A percentile compares a stretch with the other conserved stretches of the same genome.
Evolutionary conservation across 1,140 invertebrate genomes (phyloP).

Genomic region (Papilio xuthus): DNA sequence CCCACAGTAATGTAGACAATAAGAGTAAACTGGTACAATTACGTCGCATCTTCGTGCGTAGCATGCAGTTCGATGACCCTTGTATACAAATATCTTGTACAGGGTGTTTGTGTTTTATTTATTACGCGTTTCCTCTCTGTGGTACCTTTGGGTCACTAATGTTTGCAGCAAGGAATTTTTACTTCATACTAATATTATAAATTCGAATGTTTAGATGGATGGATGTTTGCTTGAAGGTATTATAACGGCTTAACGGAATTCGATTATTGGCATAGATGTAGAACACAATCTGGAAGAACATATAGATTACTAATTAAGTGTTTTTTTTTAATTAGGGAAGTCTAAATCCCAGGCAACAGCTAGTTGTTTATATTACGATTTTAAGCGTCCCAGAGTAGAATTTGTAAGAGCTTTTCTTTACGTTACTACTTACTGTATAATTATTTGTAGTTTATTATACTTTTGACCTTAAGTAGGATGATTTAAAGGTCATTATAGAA

Average conservation of each 20-base stretch:
- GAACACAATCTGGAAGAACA: too few relatives aligned
- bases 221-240: too few relatives aligned
- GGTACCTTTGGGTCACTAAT: not conserved
- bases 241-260: too few relatives aligned
- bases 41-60: slow-evolving; percentile 30
- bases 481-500: not conserved
- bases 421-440: not conserved
- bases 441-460: not conserved
- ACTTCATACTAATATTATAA: too few relatives aligned
- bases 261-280: too few relatives aligned
- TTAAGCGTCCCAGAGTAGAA: not conserved
- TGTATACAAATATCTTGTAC: slow-evolving; percentile 34
- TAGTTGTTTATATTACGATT: not conserved
- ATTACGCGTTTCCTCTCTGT: slow-evolving; percentile 26
- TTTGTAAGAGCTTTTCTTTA: not conserved
- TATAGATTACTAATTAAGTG: too few relatives aligned
- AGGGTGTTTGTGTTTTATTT: slow-evolving; percentile 30
- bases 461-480: not conserved
- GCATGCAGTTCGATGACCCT: slow-evolving; percentile 22
- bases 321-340: too few relatives aligned
- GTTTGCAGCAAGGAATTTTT: not conserved
- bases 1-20: slow-evolving; percentile 26
- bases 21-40: slow-evolving; percentile 32
- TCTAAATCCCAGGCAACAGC: too few relatives aligned
- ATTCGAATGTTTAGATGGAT: too few relatives aligned